These are phyloP conservation scores for Virgularia gustaviana DNA, from an alignment of 92 coral and sea anemone species.

Conservation along the genomic window DNA sequence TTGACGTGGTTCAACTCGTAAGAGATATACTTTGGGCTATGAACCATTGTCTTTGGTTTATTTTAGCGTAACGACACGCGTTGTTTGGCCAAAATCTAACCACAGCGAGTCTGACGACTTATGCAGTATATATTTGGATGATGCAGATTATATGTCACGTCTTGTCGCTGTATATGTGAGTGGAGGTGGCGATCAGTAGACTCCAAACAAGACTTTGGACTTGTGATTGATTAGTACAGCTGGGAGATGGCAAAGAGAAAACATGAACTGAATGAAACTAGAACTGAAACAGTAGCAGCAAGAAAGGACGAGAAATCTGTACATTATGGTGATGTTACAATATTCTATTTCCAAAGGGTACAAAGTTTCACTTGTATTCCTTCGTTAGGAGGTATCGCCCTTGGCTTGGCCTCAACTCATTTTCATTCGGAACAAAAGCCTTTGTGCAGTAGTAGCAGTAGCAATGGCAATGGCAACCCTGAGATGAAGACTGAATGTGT, in stretches of 20 bases:
- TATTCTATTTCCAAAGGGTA: conserved; percentile 78
- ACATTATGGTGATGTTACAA: conserved; percentile 72
- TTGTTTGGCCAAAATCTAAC: too few species aligned
- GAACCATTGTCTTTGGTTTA: too few species aligned
- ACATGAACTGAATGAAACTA: neutral
- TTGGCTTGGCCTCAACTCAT: conserved; percentile 89
- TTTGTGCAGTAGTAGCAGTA: neutral
- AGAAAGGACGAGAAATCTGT: conserved; percentile 58
- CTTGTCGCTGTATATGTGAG: too few species aligned
- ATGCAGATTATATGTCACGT: too few species aligned
- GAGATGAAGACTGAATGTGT: neutral
- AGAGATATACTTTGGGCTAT: too few species aligned
- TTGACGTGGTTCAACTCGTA: too few species aligned
- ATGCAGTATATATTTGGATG: too few species aligned
- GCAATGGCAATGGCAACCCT: neutral
- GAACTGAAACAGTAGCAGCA: neutral
- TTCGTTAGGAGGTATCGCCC: conserved; percentile 83
- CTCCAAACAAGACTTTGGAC: too few species aligned
- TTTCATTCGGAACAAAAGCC: conserved; percentile 60
- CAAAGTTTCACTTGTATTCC: conserved; percentile 96
- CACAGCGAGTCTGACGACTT: too few species aligned
- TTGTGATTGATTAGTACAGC: too few species aligned
- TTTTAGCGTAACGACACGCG: too few species aligned
- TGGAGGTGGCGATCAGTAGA: too few species aligned
- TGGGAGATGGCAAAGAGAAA: conserved; percentile 51